Conservation (phyloP, 2,888 invertebrate genomes). For the Tridacna gigas region DNA sequence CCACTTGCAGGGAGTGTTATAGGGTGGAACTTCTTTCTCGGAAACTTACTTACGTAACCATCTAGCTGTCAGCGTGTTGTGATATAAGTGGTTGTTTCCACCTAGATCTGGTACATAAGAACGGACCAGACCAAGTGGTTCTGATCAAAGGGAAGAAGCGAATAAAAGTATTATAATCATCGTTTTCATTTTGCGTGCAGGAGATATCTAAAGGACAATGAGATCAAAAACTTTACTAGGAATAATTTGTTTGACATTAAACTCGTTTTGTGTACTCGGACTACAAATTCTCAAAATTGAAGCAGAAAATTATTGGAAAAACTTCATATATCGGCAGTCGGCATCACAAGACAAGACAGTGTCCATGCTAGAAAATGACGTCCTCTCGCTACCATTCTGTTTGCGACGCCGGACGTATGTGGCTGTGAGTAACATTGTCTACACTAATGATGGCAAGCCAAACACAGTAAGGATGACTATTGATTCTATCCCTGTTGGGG, state of each 20-base stretch:
- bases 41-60: no score
- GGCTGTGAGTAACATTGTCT: conserved; percentile 35
- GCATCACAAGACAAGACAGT: conserved; percentile 52
- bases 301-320: conserved; percentile 48
- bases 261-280: neutral
- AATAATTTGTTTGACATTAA: neutral
- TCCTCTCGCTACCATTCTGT: conserved; percentile 44
- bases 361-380: conserved; percentile 43
- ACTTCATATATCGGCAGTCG: conserved; percentile 45
- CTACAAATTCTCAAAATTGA: conserved; percentile 45
- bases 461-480: conserved; percentile 36
- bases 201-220: neutral
- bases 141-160: no score
- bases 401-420: conserved; percentile 36
- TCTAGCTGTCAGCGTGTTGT: no score
- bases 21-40: no score
- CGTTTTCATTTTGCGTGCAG: neutral
- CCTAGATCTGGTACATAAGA: no score
- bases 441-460: conserved; percentile 44
- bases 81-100: no score
- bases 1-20: no score
- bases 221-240: neutral
- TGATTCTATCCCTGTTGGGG: conserved; percentile 28
- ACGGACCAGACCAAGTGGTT: no score
- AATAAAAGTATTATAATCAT: no score